Conservation (phyloP, 2,113 vertebrate genomes). For the Otolemur garnettii region DNA sequence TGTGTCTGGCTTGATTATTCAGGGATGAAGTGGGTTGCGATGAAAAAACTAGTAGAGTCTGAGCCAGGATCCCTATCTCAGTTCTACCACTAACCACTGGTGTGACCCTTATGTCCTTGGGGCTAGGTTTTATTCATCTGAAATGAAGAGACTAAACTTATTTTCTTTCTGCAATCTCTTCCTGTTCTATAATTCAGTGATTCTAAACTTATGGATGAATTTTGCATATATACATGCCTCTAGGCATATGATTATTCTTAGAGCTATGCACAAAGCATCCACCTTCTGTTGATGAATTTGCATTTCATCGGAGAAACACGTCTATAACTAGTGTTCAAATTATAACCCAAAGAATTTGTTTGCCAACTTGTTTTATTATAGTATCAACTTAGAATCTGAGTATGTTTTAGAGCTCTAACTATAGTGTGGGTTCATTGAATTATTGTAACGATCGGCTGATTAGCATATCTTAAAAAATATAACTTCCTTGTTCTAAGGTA, state of each 20-base stretch:
- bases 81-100: neutral
- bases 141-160: neutral
- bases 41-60: neutral
- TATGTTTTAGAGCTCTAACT: slow-evolving; percentile 69
- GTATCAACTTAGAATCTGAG: slow-evolving; percentile 68
- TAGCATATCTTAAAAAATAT: slow-evolving; percentile 64
- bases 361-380: slow-evolving; percentile 72
- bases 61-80: neutral
- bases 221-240: slow-evolving; percentile 57
- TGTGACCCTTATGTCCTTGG: neutral
- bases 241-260: slow-evolving; percentile 74
- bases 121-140: slow-evolving; percentile 36
- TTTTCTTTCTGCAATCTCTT: slow-evolving; percentile 56
- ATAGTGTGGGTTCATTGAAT: slow-evolving; percentile 61
- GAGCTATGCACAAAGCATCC: slow-evolving; percentile 62
- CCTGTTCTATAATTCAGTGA: slow-evolving; percentile 68
- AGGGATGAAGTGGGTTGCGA: neutral
- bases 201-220: slow-evolving; percentile 64
- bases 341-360: slow-evolving; percentile 66
- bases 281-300: slow-evolving; percentile 74
- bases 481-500: slow-evolving; percentile 4
- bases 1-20: neutral
- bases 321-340: slow-evolving; percentile 65
- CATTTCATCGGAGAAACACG: slow-evolving; percentile 63
- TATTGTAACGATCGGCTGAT: slow-evolving; percentile 64